A percentile compares a stretch with the other conserved stretches of the same genome.
These are phyloP conservation scores for Neopipo cinnamomea DNA, from an alignment of 2,113 vertebrate species.

Conservation along the genomic window DNA sequence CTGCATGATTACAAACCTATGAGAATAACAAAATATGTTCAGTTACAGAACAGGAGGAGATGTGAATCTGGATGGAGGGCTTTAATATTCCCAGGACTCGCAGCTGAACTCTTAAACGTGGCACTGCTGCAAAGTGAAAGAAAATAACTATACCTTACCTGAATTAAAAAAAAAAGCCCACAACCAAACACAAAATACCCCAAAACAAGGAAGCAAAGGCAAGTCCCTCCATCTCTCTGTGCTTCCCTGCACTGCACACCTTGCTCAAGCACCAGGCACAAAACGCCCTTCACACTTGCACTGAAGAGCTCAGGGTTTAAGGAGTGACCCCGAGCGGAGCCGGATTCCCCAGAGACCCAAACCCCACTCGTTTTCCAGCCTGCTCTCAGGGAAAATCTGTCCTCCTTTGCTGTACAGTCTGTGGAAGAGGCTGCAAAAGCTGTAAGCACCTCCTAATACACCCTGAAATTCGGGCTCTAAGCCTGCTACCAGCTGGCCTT, in stretches of 20 bases:
- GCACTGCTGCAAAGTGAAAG: background rate
- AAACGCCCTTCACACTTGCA: background rate
- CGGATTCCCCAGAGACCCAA: background rate
- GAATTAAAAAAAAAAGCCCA: background rate
- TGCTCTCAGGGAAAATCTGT: background rate
- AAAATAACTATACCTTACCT: background rate
- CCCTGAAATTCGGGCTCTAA: background rate
- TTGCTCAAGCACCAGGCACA: background rate
- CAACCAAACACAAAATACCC: background rate
- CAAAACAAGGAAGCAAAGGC: background rate
- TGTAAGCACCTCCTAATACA: background rate
- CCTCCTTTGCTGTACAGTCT: background rate
- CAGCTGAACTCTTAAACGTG: background rate
- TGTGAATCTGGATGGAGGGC: background rate
- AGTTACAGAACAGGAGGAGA: background rate
- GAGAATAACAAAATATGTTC: background rate
- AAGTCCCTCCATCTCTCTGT: background rate
- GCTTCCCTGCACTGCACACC: background rate
- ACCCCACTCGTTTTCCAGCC: background rate
- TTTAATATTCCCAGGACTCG: background rate
- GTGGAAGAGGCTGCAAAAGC: background rate
- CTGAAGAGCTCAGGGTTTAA: background rate
- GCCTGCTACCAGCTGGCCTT: slow-evolving; percentile 22
- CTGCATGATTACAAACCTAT: background rate
- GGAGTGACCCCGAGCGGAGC: accelerated